A percentile compares a stretch with the other conserved stretches of the same genome.
Conservation (phyloP, 2,797 vertebrate genomes). For the Sebastes iracundus region DNA sequence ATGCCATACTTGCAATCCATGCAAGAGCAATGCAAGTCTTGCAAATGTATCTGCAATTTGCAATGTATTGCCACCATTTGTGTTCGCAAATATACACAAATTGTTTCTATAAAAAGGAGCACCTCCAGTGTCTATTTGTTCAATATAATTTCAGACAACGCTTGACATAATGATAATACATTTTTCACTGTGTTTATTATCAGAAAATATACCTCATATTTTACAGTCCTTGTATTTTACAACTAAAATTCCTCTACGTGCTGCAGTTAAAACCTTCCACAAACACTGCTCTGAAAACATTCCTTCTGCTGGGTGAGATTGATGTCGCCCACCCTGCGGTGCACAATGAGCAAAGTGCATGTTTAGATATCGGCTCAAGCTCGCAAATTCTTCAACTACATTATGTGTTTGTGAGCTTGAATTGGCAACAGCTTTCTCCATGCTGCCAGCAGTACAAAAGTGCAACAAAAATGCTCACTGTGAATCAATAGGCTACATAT, state of each 20-base stretch:
- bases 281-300: background rate
- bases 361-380: background rate
- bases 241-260: background rate
- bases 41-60: background rate
- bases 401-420: background rate
- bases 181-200: background rate
- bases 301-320: background rate
- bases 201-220: background rate
- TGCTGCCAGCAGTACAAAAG: background rate
- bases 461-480: background rate
- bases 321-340: background rate
- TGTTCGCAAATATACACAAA: background rate
- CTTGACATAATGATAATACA: background rate
- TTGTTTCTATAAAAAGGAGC: background rate
- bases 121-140: background rate
- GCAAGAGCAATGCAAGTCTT: background rate
- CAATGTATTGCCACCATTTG: background rate
- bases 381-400: background rate
- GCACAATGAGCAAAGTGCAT: background rate
- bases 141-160: background rate
- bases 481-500: background rate
- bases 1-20: background rate
- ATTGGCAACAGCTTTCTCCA: background rate
- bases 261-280: background rate
- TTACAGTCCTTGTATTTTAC: background rate